Percentiles rank a stretch among this genome's conserved stretches.
Conservation (phyloP, 2,113 vertebrate species). For the Sebastes schlegelii region DNA sequence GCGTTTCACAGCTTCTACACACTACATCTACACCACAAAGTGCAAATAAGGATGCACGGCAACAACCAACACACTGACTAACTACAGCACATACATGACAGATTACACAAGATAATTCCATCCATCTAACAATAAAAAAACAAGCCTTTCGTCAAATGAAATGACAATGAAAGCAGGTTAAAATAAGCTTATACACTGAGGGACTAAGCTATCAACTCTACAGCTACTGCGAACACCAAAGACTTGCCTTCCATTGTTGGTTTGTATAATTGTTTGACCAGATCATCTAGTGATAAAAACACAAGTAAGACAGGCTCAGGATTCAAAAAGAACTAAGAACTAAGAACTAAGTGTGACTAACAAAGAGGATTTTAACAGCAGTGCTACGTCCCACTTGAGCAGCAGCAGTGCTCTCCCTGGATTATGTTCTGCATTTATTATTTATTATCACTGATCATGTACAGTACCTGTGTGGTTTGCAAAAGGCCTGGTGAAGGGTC, state of each 20-base stretch:
- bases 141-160: neutral
- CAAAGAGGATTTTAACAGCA: neutral
- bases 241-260: constrained; percentile 78
- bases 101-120: neutral
- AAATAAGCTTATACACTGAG: neutral
- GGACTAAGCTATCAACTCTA: constrained; percentile 17
- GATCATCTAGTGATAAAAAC: constrained; percentile 64
- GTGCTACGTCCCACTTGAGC: neutral
- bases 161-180: constrained; percentile 12
- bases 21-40: constrained; percentile 20
- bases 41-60: neutral
- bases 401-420: neutral
- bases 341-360: neutral
- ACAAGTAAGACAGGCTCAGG: constrained; percentile 35
- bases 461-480: constrained; percentile 55
- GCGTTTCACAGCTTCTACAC: neutral
- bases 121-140: no score
- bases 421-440: neutral
- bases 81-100: constrained; percentile 25
- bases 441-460: neutral
- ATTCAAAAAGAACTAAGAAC: neutral
- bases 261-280: constrained; percentile 28
- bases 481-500: constrained; percentile 83
- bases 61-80: constrained; percentile 17
- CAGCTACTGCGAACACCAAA: constrained; percentile 22